A percentile compares a stretch with the other conserved stretches of the same genome.
Conservation (phyloP, 37 sponge, comb jelly and placozoan species). For the Diacarnus erythraeanus region DNA sequence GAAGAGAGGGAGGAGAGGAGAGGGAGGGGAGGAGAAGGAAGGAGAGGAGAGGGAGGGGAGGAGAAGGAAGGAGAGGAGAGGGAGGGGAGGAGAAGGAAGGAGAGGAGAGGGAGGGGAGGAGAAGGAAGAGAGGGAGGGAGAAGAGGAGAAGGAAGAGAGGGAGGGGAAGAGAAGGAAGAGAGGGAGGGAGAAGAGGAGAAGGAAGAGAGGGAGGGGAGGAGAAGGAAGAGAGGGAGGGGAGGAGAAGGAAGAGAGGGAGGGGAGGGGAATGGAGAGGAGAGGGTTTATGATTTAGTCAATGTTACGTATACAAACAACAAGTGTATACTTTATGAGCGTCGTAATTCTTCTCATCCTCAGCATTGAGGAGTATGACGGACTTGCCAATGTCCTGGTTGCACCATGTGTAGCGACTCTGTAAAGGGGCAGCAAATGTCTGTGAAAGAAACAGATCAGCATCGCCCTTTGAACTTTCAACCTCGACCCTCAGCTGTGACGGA, state of each 20-base stretch:
- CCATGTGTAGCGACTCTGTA: slow-evolving; percentile 69
- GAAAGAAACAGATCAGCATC: slow-evolving; percentile 70
- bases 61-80: neutral
- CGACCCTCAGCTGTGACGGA: slow-evolving; percentile 35
- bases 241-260: no score
- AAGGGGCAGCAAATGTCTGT: slow-evolving; percentile 58
- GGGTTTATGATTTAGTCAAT: no score
- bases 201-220: neutral
- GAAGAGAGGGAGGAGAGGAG: no score
- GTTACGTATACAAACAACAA: no score
- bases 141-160: no score
- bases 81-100: neutral
- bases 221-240: no score
- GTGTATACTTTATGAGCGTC: slow-evolving; percentile 1
- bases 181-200: neutral
- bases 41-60: neutral
- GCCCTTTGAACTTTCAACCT: slow-evolving; percentile 30
- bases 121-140: neutral
- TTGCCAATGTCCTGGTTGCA: slow-evolving; percentile 57
- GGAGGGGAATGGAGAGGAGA: neutral
- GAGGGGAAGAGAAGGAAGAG: no score
- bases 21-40: neutral
- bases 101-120: neutral
- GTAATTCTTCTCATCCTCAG: slow-evolving; percentile 28
- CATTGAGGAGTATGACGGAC: slow-evolving; percentile 21